Conservation (phyloP, 2,113 vertebrate species). For the Plecotus auritus region DNA sequence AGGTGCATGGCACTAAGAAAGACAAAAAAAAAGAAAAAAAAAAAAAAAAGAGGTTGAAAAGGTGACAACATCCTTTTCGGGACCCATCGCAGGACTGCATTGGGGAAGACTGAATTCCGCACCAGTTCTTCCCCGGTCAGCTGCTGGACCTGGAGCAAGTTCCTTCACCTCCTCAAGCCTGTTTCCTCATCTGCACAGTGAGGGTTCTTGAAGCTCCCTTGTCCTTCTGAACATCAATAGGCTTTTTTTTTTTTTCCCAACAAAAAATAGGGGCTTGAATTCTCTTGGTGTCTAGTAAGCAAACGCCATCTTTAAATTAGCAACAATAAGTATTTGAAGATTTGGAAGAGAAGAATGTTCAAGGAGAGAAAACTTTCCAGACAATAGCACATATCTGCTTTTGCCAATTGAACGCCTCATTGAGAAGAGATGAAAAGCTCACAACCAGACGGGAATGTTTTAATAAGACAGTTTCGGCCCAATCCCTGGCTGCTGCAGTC, state of each 20-base stretch:
- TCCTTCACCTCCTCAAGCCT: background rate
- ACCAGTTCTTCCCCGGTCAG: background rate
- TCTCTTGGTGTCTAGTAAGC: background rate
- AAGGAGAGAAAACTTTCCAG: background rate
- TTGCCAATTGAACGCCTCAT: background rate
- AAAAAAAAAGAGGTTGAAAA: background rate
- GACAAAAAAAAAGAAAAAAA: background rate
- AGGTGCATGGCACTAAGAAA: background rate
- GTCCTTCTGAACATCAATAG: background rate
- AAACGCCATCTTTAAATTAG: background rate
- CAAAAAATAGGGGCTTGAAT: background rate
- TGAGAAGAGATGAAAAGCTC: background rate
- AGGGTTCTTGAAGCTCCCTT: background rate
- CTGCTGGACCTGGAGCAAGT: background rate
- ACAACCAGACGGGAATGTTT: background rate
- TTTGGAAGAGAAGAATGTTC: background rate
- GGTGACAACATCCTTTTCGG: background rate
- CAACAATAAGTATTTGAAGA: background rate
- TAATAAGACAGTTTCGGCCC: background rate
- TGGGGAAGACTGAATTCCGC: background rate
- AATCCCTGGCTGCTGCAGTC: background rate
- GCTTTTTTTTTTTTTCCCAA: background rate
- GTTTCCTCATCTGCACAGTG: background rate
- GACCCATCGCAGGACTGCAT: background rate
- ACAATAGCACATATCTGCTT: background rate